A percentile compares a stretch with the other conserved stretches of the same genome.
Conservation (phyloP, 1,140 invertebrate species). For the Pseudachorutes palmiensis region DNA sequence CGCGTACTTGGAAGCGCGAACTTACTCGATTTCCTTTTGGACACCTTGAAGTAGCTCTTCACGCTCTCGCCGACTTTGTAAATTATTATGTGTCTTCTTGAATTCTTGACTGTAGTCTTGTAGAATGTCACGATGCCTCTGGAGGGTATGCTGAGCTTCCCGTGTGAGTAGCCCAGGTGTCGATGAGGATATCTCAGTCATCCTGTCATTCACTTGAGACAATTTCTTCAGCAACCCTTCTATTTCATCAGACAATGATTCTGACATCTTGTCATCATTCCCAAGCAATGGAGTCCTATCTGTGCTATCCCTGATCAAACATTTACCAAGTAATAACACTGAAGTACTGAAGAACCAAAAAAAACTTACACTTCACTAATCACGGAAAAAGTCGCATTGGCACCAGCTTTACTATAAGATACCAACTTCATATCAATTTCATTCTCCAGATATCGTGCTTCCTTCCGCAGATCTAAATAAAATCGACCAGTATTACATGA, state of each 20-base stretch:
- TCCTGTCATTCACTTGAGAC: constrained; percentile 73
- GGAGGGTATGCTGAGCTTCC: constrained; percentile 81
- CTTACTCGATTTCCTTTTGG: constrained; percentile 61
- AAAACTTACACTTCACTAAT: constrained; percentile 29
- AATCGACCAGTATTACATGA: not conserved
- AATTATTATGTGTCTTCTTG: constrained; percentile 80
- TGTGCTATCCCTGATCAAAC: constrained; percentile 25
- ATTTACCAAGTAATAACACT: not conserved
- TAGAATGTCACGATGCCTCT: constrained; percentile 88
- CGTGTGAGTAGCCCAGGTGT: constrained; percentile 57
- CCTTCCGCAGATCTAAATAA: constrained; percentile 73
- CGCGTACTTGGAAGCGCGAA: too few relatives aligned
- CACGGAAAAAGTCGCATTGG: constrained; percentile 41
- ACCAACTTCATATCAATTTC: constrained; percentile 94
- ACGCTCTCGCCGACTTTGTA: constrained; percentile 68
- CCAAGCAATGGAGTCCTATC: constrained; percentile 70
- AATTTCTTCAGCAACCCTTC: constrained; percentile 76
- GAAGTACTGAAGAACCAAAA: not conserved
- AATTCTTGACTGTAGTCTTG: constrained; percentile 91
- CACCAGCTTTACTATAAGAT: constrained; percentile 87
- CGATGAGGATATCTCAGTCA: constrained; percentile 61
- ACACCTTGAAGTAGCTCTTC: constrained; percentile 73
- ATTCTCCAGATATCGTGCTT: constrained; percentile 88
- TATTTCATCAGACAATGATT: constrained; percentile 83
- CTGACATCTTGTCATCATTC: constrained; percentile 75